Evolutionary conservation across 2,888 invertebrate species (phyloP), one percentile per base, ranked within the genome.

Genomic region (Pterostichus niger): DNA sequence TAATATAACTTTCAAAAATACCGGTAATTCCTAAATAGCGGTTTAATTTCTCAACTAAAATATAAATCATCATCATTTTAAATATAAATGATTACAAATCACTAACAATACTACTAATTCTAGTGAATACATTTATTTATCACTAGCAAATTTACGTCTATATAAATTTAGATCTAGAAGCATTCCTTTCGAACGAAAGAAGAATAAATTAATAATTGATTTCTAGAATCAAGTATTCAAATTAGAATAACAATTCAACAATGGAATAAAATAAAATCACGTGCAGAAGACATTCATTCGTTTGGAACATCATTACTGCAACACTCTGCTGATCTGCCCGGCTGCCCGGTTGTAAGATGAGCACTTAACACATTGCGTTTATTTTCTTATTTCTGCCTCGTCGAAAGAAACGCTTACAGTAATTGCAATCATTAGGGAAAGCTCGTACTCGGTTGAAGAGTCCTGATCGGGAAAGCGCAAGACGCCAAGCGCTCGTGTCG

Each of bases 351-450:
- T 64, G 75, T 75, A 75, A 49, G 77, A 83, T 77, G 83, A 83
- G 83, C 83, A 83, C 77, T 83, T 82, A 77, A 83, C 83, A 64
- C 68, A 77, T 75, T 52, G 52, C 68, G 64, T 76, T 83, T 35
- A 83, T 77, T 83, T 77, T 83, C 77, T 83, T 83, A 83, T 83
- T 81, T 83, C 82, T 82, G 61, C 31, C 61, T 52, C 68, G 83
- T 52, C 71, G 77, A 77, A 83, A 73, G 75, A 59, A 61, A 59
- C 61, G 82, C 82, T 83, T 54, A 77, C 64, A 83, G 77, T 83
- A 83, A 83, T 83, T 83, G 83, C 83, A 83, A 83, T 83, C 83
- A 83, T 83, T 83, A 83, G 83, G 77, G 35, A 83, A 83, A 81
- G 33, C 64, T 77, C 76, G 68, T 40, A 54, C 61, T 40, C 54